Evolutionary conservation across 1,140 invertebrate species (phyloP), one percentile per base, ranked within the genome.

Genomic region (Homarus americanus): DNA sequence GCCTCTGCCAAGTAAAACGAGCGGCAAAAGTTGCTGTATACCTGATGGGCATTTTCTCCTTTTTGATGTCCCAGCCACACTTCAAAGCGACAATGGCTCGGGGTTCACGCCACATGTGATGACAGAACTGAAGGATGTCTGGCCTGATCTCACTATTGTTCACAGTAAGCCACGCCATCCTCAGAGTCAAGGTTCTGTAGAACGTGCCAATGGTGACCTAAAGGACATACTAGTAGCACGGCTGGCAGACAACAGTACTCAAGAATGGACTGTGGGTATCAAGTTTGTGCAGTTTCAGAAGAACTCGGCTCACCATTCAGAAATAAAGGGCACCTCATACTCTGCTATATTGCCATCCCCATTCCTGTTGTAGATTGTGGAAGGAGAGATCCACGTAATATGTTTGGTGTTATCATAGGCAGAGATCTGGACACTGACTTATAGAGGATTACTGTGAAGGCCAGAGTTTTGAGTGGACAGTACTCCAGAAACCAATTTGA

Each of bases 201-300:
- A 3, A n/a, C 24, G 53, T 15, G 53, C 10, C 10, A 24, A 24
- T 24, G 53, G 53, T 63, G 53, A 24, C 40, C 58, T 75, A 28
- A 75, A 76, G 41, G 72, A 75, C 84, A 86, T 76, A n/a, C 41
- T 86, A 75, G 32, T 76, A 75, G 69, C 40, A 72, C 38, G 84
- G 44, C 44, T 86, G 24, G 84, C 72, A 75, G 84, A 86, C 38
- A 86, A 76, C 58, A 86, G 44, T 49, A 86, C 69, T 86, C 41
- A 75, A 86, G n/a, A 86, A 40, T 72, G 69, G 36, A 76, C 38
- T n/a, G 41, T 28, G 76, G 44, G 44, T 32, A 75, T 76, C 66
- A 84, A 84, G 4, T 44, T 84, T 40, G 34, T 84, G 58, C 40
- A 72, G 49, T 82, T 82, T 49, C 79, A 66, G 82, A 72, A 38